A percentile compares a stretch with the other conserved stretches of the same genome.
phyloP scores from a whole-genome alignment of 2,797 vertebrate genomes.

The Falco concolor region DNA sequence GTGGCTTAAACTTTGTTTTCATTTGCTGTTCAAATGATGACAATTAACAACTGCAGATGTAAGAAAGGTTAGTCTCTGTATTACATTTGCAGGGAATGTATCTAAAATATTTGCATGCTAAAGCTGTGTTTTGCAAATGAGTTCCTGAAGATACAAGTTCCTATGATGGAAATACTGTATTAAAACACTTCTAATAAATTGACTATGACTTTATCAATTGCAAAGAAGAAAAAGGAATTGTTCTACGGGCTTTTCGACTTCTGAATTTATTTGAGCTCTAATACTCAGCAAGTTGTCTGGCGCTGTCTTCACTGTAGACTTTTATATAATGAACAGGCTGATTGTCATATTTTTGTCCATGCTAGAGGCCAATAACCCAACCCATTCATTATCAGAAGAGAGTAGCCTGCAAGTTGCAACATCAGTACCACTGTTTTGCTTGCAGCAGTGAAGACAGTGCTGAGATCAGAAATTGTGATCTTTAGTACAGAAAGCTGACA shows the following conservation, averaged over 20 bases:
- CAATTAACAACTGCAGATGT: constrained; percentile 61
- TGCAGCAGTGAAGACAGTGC: constrained; percentile 22
- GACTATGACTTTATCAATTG: constrained; percentile 43
- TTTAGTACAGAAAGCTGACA: constrained; percentile 42
- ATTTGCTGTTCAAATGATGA: constrained; percentile 61
- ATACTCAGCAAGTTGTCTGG: constrained; percentile 61
- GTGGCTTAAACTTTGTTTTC: constrained; percentile 72
- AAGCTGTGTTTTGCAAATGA: constrained; percentile 33
- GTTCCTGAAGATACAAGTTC: constrained; percentile 58
- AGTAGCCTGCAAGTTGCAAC: constrained; percentile 31
- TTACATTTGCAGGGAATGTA: constrained; percentile 47
- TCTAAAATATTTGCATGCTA: constrained; percentile 52
- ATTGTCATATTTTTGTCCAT: constrained; percentile 51
- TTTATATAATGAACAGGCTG: constrained; percentile 26
- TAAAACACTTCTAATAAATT: constrained; percentile 49
- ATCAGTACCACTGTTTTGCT: constrained; percentile 33
- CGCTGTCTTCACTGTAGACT: constrained; percentile 47
- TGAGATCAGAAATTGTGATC: constrained; percentile 48
- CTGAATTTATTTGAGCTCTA: constrained; percentile 36
- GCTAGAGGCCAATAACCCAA: constrained; percentile 58
- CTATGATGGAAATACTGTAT: constrained; percentile 39
- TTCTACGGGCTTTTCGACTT: constrained; percentile 57
- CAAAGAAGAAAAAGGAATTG: constrained; percentile 50
- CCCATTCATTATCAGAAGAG: constrained; percentile 47
- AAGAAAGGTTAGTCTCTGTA: constrained; percentile 65